Evolutionary conservation across 2,888 invertebrate species (phyloP), one percentile per base, ranked within the genome.

Genomic region (Sepioteuthis lessoniana): DNA sequence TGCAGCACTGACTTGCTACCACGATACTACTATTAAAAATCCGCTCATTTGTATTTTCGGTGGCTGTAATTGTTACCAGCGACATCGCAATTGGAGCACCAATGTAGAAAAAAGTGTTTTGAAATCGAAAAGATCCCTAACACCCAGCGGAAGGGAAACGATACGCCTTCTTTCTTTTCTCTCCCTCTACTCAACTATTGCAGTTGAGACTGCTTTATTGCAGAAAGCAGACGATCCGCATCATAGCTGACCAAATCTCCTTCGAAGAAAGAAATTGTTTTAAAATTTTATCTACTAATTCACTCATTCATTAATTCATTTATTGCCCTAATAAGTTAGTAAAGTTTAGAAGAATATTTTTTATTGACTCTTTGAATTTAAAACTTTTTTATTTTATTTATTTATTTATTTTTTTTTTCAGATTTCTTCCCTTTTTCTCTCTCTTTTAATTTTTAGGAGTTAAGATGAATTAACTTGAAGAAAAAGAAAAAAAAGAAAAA

Each of bases 191-290:
- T n/a, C n/a, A 13, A n/a, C 76, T 42, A 42, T 5, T 76, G 76
- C 76, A 76, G 76, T 76, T 76, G n/a, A 76, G 76, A n/a, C 76
- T 76, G 76, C 76, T 76, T 76, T 35, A n/a, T 76, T 76, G 76
- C 35, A 76, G 76, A 76, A 76, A 76, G 76, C 76, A 76, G 76
- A 76, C n/a, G 76, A 76, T 76, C 35, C 76, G n/a, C n/a, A n/a
- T n/a, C 76, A 76, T 16, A 76, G 76, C 76, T 76, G 76, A 76
- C 76, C 76, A 76, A n/a, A 35, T 76, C 55, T 50, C 21, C 46
- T 46, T 46, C 47, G 47, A 47, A 47, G 47, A 47, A 47, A 47
- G 19, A n/a, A 76, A 76, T 10, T 76, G 76, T 4, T 76, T 76
- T 76, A 76, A 76, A 16, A 35, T n/a, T 76, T 76, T n/a, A 76